These are phyloP conservation scores for Buphagus erythrorhynchus DNA, from an alignment of 2,797 vertebrate species.

Conservation along the genomic window DNA sequence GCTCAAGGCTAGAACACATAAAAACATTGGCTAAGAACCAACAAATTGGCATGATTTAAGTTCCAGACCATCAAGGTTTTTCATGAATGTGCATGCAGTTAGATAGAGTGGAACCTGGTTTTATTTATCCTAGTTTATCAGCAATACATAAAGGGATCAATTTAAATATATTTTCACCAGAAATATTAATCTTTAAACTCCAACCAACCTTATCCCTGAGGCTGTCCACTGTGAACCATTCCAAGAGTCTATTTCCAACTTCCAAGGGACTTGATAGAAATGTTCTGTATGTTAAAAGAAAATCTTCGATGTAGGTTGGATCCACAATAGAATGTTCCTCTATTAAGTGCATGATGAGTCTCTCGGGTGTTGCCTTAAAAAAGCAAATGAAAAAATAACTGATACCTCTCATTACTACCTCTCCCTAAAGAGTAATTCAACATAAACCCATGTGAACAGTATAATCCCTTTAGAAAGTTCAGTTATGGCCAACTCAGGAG, in stretches of 20 bases:
- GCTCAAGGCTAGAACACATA: neutral
- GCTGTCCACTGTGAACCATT: slow-evolving; percentile 93
- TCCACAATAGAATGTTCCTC: slow-evolving; percentile 97
- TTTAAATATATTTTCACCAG: neutral
- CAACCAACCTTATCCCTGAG: slow-evolving; percentile 91
- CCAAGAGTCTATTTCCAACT: slow-evolving; percentile 90
- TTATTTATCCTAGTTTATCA: neutral
- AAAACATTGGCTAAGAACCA: neutral
- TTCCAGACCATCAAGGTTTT: neutral
- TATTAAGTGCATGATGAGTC: slow-evolving; percentile 95
- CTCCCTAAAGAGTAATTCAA: neutral
- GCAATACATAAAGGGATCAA: neutral
- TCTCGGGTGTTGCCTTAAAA: slow-evolving; percentile 91
- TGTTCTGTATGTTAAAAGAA: slow-evolving; percentile 93
- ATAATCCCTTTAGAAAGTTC: neutral
- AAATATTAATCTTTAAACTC: neutral
- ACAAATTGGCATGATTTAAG: neutral
- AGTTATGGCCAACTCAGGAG: neutral
- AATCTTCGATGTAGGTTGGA: slow-evolving; percentile 97
- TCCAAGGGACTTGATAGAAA: slow-evolving; percentile 93
- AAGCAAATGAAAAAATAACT: slow-evolving; percentile 31
- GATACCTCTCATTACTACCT: neutral
- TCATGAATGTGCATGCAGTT: neutral
- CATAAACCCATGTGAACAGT: neutral
- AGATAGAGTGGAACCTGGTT: neutral